Evolutionary conservation across 2,797 vertebrate species (phyloP), one percentile per base, ranked within the genome.

Genomic region (Chaetophractus vellerosus): DNA sequence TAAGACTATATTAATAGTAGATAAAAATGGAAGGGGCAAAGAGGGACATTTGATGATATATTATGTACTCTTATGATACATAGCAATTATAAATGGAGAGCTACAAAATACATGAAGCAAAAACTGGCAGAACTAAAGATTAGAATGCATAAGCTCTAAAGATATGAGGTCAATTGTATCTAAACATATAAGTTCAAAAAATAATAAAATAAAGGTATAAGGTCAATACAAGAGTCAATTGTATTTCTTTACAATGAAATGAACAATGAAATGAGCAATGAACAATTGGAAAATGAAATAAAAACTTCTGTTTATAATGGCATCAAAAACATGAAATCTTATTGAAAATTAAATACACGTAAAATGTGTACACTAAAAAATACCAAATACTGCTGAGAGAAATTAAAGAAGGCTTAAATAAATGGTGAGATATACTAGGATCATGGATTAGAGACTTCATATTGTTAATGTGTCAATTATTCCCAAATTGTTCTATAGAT

Each of bases 1-100:
- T 63, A 81, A 87, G 52, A 50, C n/a, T 80, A 45, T n/a, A 81
- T 64, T 74, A 64, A 72, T 74, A 72, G 87, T 72, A 86, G 26
- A 68, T 79, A 66, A 89, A 89, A 41, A 87, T 23, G 63, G 33
- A 93, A 63, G 52, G 5, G 55, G 45, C 45, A 74, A 28, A 87
- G 55, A 79, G 64, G n/a, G 66, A 87, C 3, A 80, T 63, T 87
- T 87, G 48, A 71, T 48, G n/a, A 14, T 64, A 64, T 26, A 69
- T 50, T 69, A 38, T 26, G 10, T 68, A n/a, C 24, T 78, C 19
- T 48, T 71, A 10, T 63, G 64, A 26, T 48, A 74, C 41, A 14
- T 50, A 66, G 71, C 69, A 61, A 69, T 68, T 45, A 59, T 9
- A 64, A 9, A 33, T 24, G 6, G 11, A 68, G 61, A 63, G 33